Conservation (phyloP, 1,140 invertebrate species). For the Macrotrachela quadricornifera region DNA sequence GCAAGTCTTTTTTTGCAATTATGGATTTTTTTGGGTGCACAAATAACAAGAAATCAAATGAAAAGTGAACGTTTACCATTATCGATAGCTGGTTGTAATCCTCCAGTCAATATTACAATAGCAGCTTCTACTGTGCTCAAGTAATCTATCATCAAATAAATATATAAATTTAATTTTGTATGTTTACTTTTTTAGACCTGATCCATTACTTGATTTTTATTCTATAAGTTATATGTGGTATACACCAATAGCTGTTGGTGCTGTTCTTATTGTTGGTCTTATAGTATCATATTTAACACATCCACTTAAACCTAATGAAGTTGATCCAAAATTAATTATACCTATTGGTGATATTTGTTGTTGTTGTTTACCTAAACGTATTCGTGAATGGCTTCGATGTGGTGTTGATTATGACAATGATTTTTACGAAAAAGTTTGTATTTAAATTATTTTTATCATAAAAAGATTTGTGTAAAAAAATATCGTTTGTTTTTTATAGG, state of each 20-base stretch:
- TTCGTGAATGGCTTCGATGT: too few relatives aligned
- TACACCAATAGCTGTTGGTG: slow-evolving; percentile 49
- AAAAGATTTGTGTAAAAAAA: too few relatives aligned
- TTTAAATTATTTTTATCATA: too few relatives aligned
- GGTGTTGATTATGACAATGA: too few relatives aligned
- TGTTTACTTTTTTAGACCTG: neutral
- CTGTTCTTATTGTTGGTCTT: slow-evolving; percentile 38
- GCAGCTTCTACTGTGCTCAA: neutral
- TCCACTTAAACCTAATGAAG: neutral
- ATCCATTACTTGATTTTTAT: slow-evolving; percentile 30
- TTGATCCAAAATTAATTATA: too few relatives aligned
- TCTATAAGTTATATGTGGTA: slow-evolving; percentile 64
- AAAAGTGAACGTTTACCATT: slow-evolving; percentile 35
- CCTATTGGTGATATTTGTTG: too few relatives aligned
- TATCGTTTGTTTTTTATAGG: too few relatives aligned
- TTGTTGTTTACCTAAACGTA: too few relatives aligned
- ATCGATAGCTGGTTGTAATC: slow-evolving; percentile 17
- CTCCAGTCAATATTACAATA: slow-evolving; percentile 1
- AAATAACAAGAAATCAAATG: slow-evolving; percentile 44
- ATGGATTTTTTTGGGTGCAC: slow-evolving; percentile 64
- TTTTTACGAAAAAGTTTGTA: too few relatives aligned
- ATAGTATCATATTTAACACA: slow-evolving; percentile 46
- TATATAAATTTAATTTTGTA: neutral
- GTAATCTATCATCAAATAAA: neutral
- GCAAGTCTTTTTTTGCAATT: slow-evolving; percentile 45